Conservation (phyloP, 2,113 vertebrate genomes). For the Heterotilapia buettikoferi region DNA sequence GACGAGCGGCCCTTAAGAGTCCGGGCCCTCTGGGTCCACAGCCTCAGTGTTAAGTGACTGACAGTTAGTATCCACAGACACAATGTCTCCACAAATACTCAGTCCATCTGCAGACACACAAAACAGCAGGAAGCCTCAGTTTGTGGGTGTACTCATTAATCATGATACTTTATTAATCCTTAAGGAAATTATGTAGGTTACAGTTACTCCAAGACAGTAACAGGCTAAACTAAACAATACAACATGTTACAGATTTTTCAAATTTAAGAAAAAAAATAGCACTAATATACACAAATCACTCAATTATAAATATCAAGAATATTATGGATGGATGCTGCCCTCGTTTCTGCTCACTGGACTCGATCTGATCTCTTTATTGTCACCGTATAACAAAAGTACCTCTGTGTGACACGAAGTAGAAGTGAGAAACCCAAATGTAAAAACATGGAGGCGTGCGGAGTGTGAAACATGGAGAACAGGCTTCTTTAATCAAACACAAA, state of each 20-base stretch:
- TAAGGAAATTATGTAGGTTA: neutral
- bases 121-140: neutral
- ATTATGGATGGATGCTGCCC: neutral
- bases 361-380: neutral
- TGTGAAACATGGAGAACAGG: neutral
- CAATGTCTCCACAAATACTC: neutral
- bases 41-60: neutral
- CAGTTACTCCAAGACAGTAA: neutral
- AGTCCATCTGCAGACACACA: neutral
- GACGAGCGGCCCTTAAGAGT: neutral
- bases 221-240: neutral
- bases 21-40: neutral
- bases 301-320: neutral
- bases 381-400: neutral
- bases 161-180: neutral
- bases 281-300: neutral
- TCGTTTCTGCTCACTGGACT: neutral
- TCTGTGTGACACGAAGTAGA: neutral
- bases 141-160: neutral
- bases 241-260: neutral
- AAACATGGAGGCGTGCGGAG: accelerated
- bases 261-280: neutral
- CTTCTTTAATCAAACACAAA: neutral
- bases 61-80: neutral
- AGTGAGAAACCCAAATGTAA: neutral